These are phyloP conservation scores for Diarsia rubi DNA, from an alignment of 2,888 invertebrate genomes.

Conservation along the genomic window DNA sequence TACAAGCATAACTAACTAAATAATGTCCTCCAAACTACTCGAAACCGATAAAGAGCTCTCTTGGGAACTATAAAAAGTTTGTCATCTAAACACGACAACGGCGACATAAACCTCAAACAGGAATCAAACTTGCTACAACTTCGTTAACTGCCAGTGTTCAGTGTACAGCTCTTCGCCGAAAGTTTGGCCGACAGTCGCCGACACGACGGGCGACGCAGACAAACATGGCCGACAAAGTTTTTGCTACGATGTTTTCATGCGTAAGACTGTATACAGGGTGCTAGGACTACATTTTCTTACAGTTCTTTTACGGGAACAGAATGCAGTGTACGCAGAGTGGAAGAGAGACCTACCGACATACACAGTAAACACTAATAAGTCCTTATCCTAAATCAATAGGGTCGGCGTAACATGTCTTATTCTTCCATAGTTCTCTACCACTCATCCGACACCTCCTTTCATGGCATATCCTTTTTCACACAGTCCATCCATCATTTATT, in stretches of 20 bases:
- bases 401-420: too few relatives aligned
- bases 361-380: neutral
- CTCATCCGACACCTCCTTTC: too few relatives aligned
- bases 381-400: too few relatives aligned
- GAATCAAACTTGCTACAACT: constrained; percentile 47
- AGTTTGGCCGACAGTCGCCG: constrained; percentile 50
- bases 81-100: constrained; percentile 41
- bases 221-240: constrained; percentile 20
- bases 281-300: neutral
- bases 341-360: too few relatives aligned
- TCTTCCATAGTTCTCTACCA: too few relatives aligned
- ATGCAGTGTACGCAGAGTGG: neutral
- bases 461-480: too few relatives aligned
- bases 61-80: constrained; percentile 45
- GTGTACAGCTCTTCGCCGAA: constrained; percentile 24
- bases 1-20: constrained; percentile 5
- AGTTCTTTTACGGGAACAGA: neutral
- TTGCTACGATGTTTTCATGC: constrained; percentile 21
- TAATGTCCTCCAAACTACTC: constrained; percentile 22
- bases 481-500: too few relatives aligned
- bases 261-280: constrained; percentile 29
- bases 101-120: constrained; percentile 47
- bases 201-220: constrained; percentile 36
- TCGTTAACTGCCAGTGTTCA: constrained; percentile 27
- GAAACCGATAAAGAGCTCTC: constrained; percentile 28